Base-by-base conservation (phyloP, 2,888 invertebrate species). In the Cordilura impudica region DNA sequence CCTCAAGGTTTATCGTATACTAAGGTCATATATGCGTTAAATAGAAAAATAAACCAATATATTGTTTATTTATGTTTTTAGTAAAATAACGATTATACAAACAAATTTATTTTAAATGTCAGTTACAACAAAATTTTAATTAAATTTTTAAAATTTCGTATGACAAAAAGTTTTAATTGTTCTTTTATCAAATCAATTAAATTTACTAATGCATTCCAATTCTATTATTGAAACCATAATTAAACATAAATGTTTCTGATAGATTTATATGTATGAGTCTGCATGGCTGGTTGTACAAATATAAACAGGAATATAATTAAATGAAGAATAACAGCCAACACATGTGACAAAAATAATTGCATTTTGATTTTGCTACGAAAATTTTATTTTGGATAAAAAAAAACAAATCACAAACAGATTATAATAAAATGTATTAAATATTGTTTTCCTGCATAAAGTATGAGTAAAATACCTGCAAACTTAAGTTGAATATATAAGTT, bases 351-450 rank as follows among this genome's bases (percentile, higher is more conserved):
- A 51, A 60, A 19, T 35, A 58, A 58, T 16, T 53, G 29, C 18
- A 19, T 10, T 49, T 51, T n/a, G 23, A 10, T 60, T 12, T 58
- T 21, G 8, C 39, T 4, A 35, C 12, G 35, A 12, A 35, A 35
- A 4, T 31, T 19, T 23, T n/a, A n/a, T 23, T 61, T 19, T n/a
- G 8, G 6, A 45, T 26, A 14, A 8, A 12, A 14, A 31, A 14
- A 71, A 10, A 31, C 39, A 47, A 61, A 63, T 63, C 71, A 72
- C 29, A 72, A 72, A 47, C 71, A 72, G 53, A 63, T 54, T 45
- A 54, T 58, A 23, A n/a, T 8, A 49, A 69, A 49, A 58, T 4
- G 23, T 29, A 45, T 61, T 58, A 54, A 26, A 53, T 45, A 70
- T 19, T 21, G 43, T 45, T 35, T 58, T 19, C 29, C 8, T 45